These are phyloP conservation scores for Lerista edwardsae DNA, from an alignment of 2,797 vertebrate species.

Conservation along the genomic window DNA sequence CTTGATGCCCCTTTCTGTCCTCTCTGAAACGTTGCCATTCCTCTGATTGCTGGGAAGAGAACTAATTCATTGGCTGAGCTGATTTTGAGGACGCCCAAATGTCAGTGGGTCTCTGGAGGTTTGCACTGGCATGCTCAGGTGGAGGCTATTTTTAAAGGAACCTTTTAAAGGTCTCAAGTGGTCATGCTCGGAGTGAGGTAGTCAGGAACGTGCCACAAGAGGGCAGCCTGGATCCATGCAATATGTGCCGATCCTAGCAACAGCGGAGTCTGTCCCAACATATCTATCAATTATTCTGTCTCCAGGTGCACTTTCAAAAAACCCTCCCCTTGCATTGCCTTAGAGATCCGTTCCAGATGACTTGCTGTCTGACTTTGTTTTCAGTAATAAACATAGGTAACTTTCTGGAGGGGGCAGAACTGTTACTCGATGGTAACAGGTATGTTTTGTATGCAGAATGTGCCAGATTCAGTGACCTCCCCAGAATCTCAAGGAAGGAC, in stretches of 20 bases:
- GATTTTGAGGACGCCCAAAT: neutral
- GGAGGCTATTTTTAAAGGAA: neutral
- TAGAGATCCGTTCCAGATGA: neutral
- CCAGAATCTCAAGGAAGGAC: too few relatives aligned
- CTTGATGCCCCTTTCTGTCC: conserved; percentile 5
- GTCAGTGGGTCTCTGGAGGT: neutral
- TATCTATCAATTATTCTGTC: too few relatives aligned
- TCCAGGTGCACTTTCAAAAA: neutral
- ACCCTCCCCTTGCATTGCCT: too few relatives aligned
- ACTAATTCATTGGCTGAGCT: neutral
- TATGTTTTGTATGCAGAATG: too few relatives aligned
- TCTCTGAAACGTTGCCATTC: neutral
- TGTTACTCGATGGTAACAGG: too few relatives aligned
- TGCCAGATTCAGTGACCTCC: too few relatives aligned
- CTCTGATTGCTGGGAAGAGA: too few relatives aligned
- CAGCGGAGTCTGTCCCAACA: neutral
- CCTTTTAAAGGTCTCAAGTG: neutral
- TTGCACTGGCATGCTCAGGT: neutral
- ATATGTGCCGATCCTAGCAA: neutral
- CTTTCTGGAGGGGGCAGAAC: too few relatives aligned
- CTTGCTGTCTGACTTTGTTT: neutral
- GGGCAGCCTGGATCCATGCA: conserved; percentile 51
- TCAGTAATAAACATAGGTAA: neutral
- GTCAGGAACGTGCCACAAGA: conserved; percentile 38
- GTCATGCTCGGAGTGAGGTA: neutral